phyloP scores from a whole-genome alignment of 2,797 vertebrate species.

The Anas flavirostris region DNA sequence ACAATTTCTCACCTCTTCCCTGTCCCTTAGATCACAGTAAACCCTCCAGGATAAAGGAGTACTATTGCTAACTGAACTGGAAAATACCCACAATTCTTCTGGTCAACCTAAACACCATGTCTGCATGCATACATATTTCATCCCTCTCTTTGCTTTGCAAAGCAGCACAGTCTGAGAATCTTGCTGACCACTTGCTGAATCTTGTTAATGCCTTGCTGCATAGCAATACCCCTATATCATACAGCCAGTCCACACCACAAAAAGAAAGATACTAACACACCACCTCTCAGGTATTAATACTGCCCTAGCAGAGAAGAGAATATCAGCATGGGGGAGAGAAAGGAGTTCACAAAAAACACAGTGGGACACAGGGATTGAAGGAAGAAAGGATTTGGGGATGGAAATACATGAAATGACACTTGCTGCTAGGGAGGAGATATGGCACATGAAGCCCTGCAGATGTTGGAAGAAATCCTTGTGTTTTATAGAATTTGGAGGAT shows the following conservation, averaged over 20 bases:
- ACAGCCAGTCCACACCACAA: neutral
- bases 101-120: neutral
- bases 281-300: fast-evolving
- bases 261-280: neutral
- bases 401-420: neutral
- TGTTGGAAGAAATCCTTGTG: neutral
- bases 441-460: neutral
- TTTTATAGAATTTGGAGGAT: fast-evolving
- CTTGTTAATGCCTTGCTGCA: neutral
- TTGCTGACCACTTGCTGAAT: neutral
- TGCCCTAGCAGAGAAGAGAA: neutral
- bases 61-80: neutral
- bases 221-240: neutral
- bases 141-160: neutral
- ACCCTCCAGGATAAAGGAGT: neutral
- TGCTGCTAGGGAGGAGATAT: neutral
- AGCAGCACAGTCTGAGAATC: neutral
- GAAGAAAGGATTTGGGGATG: neutral
- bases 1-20: neutral
- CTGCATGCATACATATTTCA: neutral
- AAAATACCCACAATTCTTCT: neutral
- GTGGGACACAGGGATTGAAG: neutral
- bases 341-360: neutral
- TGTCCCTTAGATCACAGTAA: neutral
- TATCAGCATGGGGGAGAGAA: neutral